Conservation (phyloP, 2,888 invertebrate species). For the Xestia ashworthii region DNA sequence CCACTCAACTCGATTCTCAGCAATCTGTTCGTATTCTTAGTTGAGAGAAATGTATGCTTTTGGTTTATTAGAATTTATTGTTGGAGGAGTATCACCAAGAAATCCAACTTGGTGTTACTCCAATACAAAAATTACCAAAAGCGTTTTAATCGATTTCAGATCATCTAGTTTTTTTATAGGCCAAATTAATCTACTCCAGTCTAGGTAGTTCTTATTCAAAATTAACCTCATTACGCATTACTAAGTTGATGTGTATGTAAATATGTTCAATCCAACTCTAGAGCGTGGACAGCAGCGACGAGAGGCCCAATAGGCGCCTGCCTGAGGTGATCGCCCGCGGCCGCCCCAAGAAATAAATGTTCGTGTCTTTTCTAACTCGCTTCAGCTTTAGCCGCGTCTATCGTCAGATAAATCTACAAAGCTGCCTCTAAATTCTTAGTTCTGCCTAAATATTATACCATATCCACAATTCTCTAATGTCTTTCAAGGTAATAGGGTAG, state of each 20-base stretch:
- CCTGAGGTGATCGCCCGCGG: constrained; percentile 86
- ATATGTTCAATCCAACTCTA: constrained; percentile 69
- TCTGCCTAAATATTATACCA: neutral
- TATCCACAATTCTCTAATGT: neutral
- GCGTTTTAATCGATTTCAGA: neutral
- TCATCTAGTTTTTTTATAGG: neutral
- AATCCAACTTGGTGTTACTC: neutral
- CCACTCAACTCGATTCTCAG: no score
- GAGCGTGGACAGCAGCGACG: constrained; percentile 88
- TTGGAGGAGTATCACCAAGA: neutral
- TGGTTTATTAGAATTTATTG: neutral
- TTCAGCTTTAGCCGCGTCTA: constrained; percentile 32
- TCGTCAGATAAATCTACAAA: constrained; percentile 24
- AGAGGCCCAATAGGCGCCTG: constrained; percentile 83
- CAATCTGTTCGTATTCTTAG: no score
- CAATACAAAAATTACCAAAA: neutral
- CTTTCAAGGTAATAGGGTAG: neutral
- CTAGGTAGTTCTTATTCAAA: neutral
- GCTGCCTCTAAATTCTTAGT: no score
- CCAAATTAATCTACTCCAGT: neutral
- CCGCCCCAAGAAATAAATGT: constrained; percentile 90
- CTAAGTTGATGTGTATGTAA: constrained; percentile 71
- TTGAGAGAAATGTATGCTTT: neutral
- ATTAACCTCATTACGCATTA: constrained; percentile 12
- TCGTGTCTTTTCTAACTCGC: constrained; percentile 74